Evolutionary conservation across 2,888 invertebrate genomes (phyloP).

Genomic region (Asteroscopus sphinx): DNA sequence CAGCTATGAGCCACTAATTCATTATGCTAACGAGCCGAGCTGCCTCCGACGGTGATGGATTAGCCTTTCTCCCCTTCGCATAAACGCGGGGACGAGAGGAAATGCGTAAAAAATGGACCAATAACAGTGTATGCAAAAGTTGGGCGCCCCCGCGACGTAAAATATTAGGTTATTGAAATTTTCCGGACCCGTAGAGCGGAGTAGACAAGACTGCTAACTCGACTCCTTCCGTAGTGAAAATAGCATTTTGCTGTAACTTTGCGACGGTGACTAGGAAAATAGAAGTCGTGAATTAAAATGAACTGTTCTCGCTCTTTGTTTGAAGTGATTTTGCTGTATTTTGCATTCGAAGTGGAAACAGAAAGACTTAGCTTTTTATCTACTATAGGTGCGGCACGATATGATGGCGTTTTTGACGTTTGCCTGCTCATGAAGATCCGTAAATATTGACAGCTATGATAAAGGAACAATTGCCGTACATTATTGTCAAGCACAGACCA

Average conservation of each 20-base stretch:
- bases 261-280: conserved; percentile 31
- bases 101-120: conserved; percentile 73
- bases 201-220: conserved; percentile 62
- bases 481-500: no score
- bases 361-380: no score
- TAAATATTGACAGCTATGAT: no score
- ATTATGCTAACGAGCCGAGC: conserved; percentile 86
- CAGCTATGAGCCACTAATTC: conserved; percentile 75
- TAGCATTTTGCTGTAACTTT: conserved; percentile 56
- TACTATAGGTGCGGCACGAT: no score
- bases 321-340: conserved; percentile 19
- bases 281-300: conserved; percentile 42
- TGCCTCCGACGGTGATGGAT: conserved; percentile 86
- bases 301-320: conserved; percentile 30
- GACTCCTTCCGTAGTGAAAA: conserved; percentile 58
- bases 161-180: conserved; percentile 80
- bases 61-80: conserved; percentile 68
- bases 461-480: no score
- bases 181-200: conserved; percentile 70
- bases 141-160: conserved; percentile 63
- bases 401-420: no score
- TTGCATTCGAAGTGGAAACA: conserved; percentile 4
- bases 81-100: conserved; percentile 61
- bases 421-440: no score
- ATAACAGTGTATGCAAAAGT: conserved; percentile 74